Base-by-base conservation (phyloP, 2,888 invertebrate genomes). In the Scaptomyza parva region DNA sequence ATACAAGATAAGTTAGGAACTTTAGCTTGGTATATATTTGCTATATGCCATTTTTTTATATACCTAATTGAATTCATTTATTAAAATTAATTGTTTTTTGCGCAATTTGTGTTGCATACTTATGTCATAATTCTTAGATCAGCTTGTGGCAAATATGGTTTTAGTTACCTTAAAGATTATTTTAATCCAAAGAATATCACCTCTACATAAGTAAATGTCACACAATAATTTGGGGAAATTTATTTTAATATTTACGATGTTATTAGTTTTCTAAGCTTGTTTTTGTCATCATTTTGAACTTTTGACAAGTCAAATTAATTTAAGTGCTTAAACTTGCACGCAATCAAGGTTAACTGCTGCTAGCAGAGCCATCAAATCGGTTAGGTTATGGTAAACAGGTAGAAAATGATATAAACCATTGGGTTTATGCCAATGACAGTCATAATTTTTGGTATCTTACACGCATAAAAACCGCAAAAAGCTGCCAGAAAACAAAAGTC, bases 401-500 rank as follows among this genome's bases (percentile, higher is more conserved):
- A 35, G 35, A 20, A 59, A 48, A 50, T 59, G 17, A 20, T 41
- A 28, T 35, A 51, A 57, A 39, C 30, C 40, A 63, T 57, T 60
- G 12, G 24, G 48, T 44, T 48, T 52, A 55, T 40, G 47, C 28
- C 33, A 44, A 53, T 65, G 61, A 52, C 60, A 57, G 57, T 53
- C 65, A 67, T 76, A 67, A 74, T 69, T 66, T 62, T 1, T 54
- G 26, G 22, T 61, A 59, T 62, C 47, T 60, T 60, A 20, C 24
- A 35, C 28, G 41, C 43, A 44, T 37, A 53, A 37, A 37, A 62
- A 47, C 26, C 47, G 40, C 53, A 71, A 58, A 61, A 54, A 50
- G 45, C 35, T 9, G 37, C 28, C 41, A 51, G 28, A n/a, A 40
- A 50, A 57, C 44, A 63, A 72, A 69, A 70, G 66, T 64, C 50